Conservation (phyloP, 2,888 invertebrate genomes). For the Drosophila dives region DNA sequence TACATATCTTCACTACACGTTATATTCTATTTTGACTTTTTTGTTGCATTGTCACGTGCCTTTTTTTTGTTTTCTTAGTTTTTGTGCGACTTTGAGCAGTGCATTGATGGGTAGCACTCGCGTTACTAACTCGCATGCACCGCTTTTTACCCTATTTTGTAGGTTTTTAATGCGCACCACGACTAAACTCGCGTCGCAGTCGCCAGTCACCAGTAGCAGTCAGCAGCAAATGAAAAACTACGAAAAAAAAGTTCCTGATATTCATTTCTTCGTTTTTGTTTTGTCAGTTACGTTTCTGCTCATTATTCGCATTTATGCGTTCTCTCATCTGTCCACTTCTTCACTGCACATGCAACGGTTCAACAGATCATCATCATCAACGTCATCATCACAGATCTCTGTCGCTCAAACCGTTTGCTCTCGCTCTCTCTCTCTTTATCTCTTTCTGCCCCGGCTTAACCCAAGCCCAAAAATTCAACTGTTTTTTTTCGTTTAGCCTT, state of each 20-base stretch:
- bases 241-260: slow-evolving; percentile 46
- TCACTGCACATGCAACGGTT: slow-evolving; percentile 51
- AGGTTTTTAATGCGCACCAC: slow-evolving; percentile 64
- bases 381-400: slow-evolving; percentile 42
- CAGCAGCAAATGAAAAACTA: slow-evolving; percentile 30
- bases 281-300: slow-evolving; percentile 67
- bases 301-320: slow-evolving; percentile 79
- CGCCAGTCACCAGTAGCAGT: slow-evolving; percentile 39
- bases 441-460: slow-evolving; percentile 20
- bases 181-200: slow-evolving; percentile 45
- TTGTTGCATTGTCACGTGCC: slow-evolving; percentile 54
- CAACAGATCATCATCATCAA: slow-evolving; percentile 35
- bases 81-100: slow-evolving; percentile 23
- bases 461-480: slow-evolving; percentile 30
- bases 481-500: slow-evolving; percentile 23
- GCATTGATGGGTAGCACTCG: slow-evolving; percentile 66
- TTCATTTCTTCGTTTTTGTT: slow-evolving; percentile 45
- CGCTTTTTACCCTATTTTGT: slow-evolving; percentile 78
- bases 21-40: neutral
- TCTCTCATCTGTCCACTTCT: slow-evolving; percentile 14
- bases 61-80: slow-evolving; percentile 18
- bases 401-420: slow-evolving; percentile 19
- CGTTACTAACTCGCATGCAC: slow-evolving; percentile 74
- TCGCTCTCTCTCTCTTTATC: slow-evolving; percentile 8
- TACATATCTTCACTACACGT: neutral